These are phyloP conservation scores for Hyperoplus lanceolatus DNA, from an alignment of 2,797 vertebrate genomes.

Conservation along the genomic window DNA sequence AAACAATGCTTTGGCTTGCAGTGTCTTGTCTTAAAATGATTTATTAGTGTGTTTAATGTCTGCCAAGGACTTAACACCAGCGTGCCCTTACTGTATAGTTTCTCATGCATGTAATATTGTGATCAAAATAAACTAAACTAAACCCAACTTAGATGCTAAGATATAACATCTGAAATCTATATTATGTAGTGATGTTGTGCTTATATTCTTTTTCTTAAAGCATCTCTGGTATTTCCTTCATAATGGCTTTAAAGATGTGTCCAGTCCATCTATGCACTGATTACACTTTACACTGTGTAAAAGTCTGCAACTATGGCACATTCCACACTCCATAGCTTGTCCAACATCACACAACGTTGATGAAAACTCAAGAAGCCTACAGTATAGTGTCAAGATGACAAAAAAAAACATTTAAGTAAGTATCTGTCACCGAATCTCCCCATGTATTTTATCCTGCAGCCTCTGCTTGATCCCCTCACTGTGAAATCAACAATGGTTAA, in stretches of 20 bases:
- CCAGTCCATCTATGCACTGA: neutral
- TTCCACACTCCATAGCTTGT: neutral
- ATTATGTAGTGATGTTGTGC: too few relatives aligned
- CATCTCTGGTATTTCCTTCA: neutral
- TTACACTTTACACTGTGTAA: neutral
- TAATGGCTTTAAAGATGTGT: neutral
- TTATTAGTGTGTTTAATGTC: neutral
- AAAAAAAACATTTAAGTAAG: too few relatives aligned
- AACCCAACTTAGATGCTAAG: too few relatives aligned
- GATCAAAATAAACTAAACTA: too few relatives aligned
- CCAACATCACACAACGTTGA: neutral
- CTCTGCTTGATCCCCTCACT: neutral
- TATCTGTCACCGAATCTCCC: too few relatives aligned
- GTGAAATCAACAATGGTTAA: slow-evolving; percentile 36
- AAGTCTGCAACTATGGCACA: neutral
- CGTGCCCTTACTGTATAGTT: too few relatives aligned
- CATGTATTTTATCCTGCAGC: too few relatives aligned
- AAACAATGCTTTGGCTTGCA: too few relatives aligned
- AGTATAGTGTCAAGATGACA: neutral
- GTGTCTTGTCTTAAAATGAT: neutral
- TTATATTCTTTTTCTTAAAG: neutral
- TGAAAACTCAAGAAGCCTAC: neutral
- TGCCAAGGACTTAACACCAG: neutral
- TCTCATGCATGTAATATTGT: too few relatives aligned
- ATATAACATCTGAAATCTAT: too few relatives aligned